Evolutionary conservation across 2,797 vertebrate genomes (phyloP), one percentile per base, ranked within the genome.

Genomic region (Columba guinea): DNA sequence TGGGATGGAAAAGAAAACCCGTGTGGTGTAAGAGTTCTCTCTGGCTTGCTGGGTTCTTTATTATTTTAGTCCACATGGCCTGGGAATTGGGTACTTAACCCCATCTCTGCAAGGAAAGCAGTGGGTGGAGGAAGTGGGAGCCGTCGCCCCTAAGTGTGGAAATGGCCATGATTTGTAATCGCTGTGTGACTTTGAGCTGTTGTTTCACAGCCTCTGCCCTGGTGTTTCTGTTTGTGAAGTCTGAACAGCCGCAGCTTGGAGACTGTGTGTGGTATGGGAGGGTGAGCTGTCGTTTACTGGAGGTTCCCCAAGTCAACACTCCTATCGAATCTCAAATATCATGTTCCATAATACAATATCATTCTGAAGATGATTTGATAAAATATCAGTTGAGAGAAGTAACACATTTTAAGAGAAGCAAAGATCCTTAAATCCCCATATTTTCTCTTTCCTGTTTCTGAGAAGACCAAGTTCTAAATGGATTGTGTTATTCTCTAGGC

Each of bases 221-320:
- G 28, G 9, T 17, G 52, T 39, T 69, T 30, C 10, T 37, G 7
- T 49, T 60, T n/a, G 64, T 21, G 6, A 63, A 10, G 32, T 22
- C 44, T 46, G 68, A 70, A 13, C 19, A 13, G 35, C 11, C 58
- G 23, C 20, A 11, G 20, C 49, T 10, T 34, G 44, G 63, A 51
- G 24, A 32, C 10, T 19, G 0, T 0, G 0, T 56, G 44, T 8
- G 8, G 56, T 59, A 17, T 15, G 21, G 35, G 34, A 46, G 63
- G 76, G 52, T 7, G n/a, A 87, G 28, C 4, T 56, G 62, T 18
- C 23, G 8, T 30, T 59, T n/a, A 13, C 10, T 32, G 28, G 18
- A 56, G 35, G 26, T 8, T 75, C 28, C 7, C 13, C 18, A 17
- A 53, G 21, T 46, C 15, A 70, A 21, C 14, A 52, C 22, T 70